These are phyloP conservation scores for Sebastes minor DNA, from an alignment of 2,797 vertebrate species.

Conservation along the genomic window DNA sequence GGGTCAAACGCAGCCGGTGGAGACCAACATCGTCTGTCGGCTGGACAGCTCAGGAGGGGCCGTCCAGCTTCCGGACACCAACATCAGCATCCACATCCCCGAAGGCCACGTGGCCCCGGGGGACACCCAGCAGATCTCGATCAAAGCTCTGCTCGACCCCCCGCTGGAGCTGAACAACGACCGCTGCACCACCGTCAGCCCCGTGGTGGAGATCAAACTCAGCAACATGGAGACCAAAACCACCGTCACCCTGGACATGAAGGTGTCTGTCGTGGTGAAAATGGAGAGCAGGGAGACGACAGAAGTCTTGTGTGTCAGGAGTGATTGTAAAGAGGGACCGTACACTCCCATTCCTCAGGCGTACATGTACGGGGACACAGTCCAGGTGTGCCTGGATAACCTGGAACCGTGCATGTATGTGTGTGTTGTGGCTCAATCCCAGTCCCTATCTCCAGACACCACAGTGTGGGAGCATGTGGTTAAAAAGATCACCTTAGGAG, in stretches of 20 bases:
- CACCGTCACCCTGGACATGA: conserved; percentile 90
- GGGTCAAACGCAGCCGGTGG: conserved; percentile 96
- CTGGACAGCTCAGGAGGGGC: conserved; percentile 92
- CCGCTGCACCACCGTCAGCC: conserved; percentile 91
- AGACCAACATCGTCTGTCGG: conserved; percentile 93
- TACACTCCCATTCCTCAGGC: conserved; percentile 83
- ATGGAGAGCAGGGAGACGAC: conserved; percentile 86
- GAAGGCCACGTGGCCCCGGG: conserved; percentile 89
- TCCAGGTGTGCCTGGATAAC: conserved; percentile 92
- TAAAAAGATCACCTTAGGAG: conserved; percentile 92
- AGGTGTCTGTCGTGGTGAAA: conserved; percentile 90
- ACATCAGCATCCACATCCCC: conserved; percentile 90
- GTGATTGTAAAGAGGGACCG: conserved; percentile 93
- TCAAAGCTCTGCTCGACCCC: conserved; percentile 93
- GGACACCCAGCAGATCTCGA: conserved; percentile 93
- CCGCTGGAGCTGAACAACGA: conserved; percentile 94
- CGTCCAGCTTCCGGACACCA: conserved; percentile 93
- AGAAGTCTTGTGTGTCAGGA: conserved; percentile 88
- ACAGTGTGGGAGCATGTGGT: conserved; percentile 94
- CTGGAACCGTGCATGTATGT: conserved; percentile 96
- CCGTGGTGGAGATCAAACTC: conserved; percentile 93
- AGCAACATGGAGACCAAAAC: conserved; percentile 94
- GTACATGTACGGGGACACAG: conserved; percentile 88
- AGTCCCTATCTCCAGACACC: conserved; percentile 82
- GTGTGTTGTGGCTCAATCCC: conserved; percentile 87